Evolutionary conservation across 2,113 vertebrate species (phyloP), one percentile per base, ranked within the genome.

Genomic region (Xiphorhynchus elegans): DNA sequence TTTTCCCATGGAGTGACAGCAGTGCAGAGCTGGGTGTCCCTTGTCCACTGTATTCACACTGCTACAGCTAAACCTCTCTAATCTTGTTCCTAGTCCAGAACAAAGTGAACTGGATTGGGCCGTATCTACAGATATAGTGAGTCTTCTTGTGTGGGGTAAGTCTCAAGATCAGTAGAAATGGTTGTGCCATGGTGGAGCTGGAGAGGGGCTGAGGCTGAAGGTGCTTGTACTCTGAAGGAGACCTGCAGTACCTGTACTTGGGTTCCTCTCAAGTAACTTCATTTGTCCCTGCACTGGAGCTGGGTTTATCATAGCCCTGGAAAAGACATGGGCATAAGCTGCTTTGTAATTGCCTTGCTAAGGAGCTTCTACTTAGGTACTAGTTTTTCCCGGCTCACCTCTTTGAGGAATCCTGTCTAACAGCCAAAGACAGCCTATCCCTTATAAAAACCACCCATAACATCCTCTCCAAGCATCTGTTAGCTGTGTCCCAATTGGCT

Each of bases 341-440:
- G 69, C 0, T 0, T 58, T 75, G 56, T 60, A 67, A 62, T 13
- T 91, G 78, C 46, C 66, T 96, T 96, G 53, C 80, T 82, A 73
- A 93, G 88, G 56, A 93, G 50, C 66, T 94, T 93, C 75, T 91
- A 62, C 78, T 79, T 69, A 84, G 66, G n/a, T 90, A 81, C 75
- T 96, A 70, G 75, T 89, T 80, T 87, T 97, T 91, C 39, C 88
- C 93, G 84, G 78, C 78, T 94, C 72, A 85, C 64, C 85, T 93
- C 7, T 7, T 47, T 55, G 40, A 96, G 73, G 90, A 95, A 90
- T 93, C 88, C 88, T 94, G 68, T 85, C 64, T 81, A 68, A 89
- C 64, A 96, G 88, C 60, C 76, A 89, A 49, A 82, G 78, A 81
- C 47, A 92, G 47, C 53, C 88, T 75, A 92, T 35, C 49, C 74